Base-by-base conservation (phyloP, 2,888 invertebrate species). In the Diploptera punctata region DNA sequence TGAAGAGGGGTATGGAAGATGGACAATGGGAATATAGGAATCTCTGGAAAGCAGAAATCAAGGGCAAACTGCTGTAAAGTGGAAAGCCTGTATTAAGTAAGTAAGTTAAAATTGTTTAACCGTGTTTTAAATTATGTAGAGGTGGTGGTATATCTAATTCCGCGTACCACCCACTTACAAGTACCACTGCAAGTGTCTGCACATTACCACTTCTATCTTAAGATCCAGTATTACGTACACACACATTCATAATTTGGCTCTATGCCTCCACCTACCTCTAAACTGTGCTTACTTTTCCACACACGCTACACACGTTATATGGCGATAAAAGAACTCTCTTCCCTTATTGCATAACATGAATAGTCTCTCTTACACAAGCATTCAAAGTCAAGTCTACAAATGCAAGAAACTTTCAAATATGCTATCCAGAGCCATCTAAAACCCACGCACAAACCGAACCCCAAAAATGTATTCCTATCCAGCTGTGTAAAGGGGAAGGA, bases 381-480 rank as follows among this genome's bases (percentile, higher is more conserved):
- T 24, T 16, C 54, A 21, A 54, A 54, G 21, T 5, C 13, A 10
- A 4, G 21, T 21, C 47, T n/a, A n/a, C 47, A n/a, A 47, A n/a
- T 47, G 47, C 47, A 13, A 10, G 9, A 10, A 47, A n/a, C n/a
- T n/a, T n/a, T n/a, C 3, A n/a, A 10, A n/a, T 47, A 47, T n/a
- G 7, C 10, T 47, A 47, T n/a, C 10, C 47, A n/a, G 4, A n/a
- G n/a, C n/a, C n/a, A n/a, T 10, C 47, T 47, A 3, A 7, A 47
- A 3, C 47, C 47, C n/a, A 47, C 47, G 18, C 47, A n/a, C 3
- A 10, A 10, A 10, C 10, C 3, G 7, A 13, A 47, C 47, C 47
- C 47, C 47, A 47, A 47, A 47, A 47, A 47, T 47, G 7, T 47
- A 47, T 47, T 47, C 47, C 47, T n/a, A n/a, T 47, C 16, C 47